A percentile compares a stretch with the other conserved stretches of the same genome.
phyloP scores from a whole-genome alignment of 2,113 vertebrate species.

The Archilochus colubris region DNA sequence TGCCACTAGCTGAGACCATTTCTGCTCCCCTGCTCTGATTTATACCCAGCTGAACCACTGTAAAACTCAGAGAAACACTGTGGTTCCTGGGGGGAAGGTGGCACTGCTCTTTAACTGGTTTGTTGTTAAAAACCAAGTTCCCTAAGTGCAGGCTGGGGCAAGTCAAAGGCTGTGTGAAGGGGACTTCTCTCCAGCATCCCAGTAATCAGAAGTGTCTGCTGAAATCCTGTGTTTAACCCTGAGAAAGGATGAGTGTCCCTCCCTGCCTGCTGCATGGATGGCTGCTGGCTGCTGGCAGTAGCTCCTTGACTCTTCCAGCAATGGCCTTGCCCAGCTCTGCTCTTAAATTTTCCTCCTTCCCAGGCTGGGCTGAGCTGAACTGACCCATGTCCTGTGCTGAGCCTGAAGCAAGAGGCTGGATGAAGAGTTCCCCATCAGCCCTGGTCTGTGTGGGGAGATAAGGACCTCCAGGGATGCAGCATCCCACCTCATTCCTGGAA shows the following conservation, averaged over 20 bases:
- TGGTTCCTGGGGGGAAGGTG: not conserved
- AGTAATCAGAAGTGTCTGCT: not conserved
- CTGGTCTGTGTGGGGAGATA: not conserved
- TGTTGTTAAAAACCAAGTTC: not conserved
- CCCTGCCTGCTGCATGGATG: accelerated
- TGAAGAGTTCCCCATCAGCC: not conserved
- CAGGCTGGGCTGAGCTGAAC: not conserved
- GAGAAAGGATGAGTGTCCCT: accelerated
- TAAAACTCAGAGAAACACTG: not conserved
- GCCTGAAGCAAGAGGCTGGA: not conserved
- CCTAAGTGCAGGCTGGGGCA: not conserved
- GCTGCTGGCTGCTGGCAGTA: not conserved
- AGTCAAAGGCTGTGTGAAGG: not conserved
- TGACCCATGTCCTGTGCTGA: not conserved
- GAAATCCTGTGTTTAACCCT: not conserved
- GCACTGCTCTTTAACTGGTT: not conserved
- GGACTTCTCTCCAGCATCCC: not conserved
- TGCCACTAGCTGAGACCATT: not conserved
- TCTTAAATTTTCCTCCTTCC: not conserved
- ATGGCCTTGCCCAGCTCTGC: not conserved
- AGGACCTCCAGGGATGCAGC: not conserved
- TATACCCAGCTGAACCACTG: not conserved
- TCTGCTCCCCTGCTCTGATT: not conserved
- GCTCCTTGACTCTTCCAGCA: not conserved
- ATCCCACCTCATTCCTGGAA: not conserved